Conservation (phyloP, 2,888 invertebrate species). For the Coecobrya sp. region DNA sequence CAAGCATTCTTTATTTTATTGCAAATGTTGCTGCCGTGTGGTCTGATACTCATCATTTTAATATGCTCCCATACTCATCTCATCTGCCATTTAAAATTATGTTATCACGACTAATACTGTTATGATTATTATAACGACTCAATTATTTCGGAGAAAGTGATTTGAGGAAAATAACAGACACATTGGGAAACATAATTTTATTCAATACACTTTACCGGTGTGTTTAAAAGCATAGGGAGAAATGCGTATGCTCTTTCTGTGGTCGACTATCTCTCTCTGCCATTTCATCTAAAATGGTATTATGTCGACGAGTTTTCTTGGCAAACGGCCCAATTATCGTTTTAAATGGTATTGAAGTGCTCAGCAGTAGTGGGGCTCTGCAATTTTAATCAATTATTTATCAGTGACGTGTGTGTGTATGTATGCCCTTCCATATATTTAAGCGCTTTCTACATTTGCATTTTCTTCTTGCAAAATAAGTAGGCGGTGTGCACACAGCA, state of each 20-base stretch:
- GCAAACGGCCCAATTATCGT: conserved; percentile 72
- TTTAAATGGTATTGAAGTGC: conserved; percentile 66
- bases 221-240: no score
- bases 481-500: background rate
- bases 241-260: background rate
- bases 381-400: conserved; percentile 74
- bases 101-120: background rate
- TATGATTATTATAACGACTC: conserved; percentile 44
- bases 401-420: background rate
- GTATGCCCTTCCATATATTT: no score
- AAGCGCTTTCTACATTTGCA: conserved; percentile 8
- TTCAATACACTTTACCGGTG: no score
- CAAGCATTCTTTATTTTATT: no score
- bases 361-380: conserved; percentile 23
- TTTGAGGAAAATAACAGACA: conserved; percentile 24
- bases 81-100: conserved; percentile 46
- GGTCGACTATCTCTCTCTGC: background rate
- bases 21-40: no score
- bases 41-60: conserved; percentile 2
- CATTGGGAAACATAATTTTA: background rate
- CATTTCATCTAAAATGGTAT: background rate
- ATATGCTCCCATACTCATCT: conserved; percentile 27
- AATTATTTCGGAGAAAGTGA: conserved; percentile 34
- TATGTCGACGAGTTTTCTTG: conserved; percentile 37
- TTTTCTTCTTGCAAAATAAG: conserved; percentile 6